Base-by-base conservation (phyloP, 2,888 invertebrate species). In the Parnassius mnemosyne region DNA sequence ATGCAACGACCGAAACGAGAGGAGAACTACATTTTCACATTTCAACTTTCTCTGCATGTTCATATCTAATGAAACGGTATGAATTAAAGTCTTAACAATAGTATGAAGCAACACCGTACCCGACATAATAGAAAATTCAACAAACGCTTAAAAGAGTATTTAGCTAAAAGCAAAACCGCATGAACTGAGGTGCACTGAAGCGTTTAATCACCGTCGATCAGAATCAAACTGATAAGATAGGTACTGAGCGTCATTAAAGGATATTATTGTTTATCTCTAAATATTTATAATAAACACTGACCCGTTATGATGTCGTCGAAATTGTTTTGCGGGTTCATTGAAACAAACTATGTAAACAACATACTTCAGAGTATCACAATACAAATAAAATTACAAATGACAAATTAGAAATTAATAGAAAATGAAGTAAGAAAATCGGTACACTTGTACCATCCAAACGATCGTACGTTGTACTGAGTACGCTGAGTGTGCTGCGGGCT, bases 161-260 rank as follows among this genome's bases (percentile, higher is more conserved):
- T 65, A 49, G 51, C 16, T 41, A 42, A 53, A 63, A 13, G n/a
- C 25, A 44, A 46, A 77, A 73, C 78, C 72, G 70, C 75, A 77
- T 77, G 77, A 75, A 79, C 74, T 71, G 72, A 69, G 67, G 71
- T 76, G 71, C 81, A 80, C 75, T 77, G 75, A 66, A 76, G 66
- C 47, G 47, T 57, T 73, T 71, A 61, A 67, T 71, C 70, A 68
- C 66, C 60, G 69, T 67, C 66, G 64, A 72, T 66, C 65, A 71
- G 75, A 75, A 73, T 69, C 75, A 74, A 76, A 70, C 72, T 73
- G 87, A 88, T 88, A 85, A 88, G 87, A 85, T 87, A 20, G 2
- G 20, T 20, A 87, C 69, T 70, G 56, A 65, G 65, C 5, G 34
- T 63, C 47, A 57, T 60, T 54, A 63, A 61, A 63, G 62, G 60